Conservation (phyloP, 2,797 vertebrate genomes). For the Podarcis lilfordi region DNA sequence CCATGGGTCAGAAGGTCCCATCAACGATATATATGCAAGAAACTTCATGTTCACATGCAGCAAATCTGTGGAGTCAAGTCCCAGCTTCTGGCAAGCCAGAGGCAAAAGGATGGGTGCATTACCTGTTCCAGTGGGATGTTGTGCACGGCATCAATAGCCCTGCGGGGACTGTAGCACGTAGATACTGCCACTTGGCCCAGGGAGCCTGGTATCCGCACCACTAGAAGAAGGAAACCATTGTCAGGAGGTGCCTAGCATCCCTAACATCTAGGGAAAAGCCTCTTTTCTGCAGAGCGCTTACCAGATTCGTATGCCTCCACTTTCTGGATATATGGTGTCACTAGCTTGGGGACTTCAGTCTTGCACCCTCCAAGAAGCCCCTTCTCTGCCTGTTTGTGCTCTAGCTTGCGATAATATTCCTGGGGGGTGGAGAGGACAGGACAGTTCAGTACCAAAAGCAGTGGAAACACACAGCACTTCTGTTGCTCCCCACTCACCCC, state of each 20-base stretch:
- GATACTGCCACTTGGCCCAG: constrained; percentile 95
- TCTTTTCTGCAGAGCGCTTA: constrained; percentile 58
- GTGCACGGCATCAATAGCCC: constrained; percentile 91
- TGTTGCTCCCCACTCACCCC: background rate
- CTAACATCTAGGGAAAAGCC: rapidly evolving
- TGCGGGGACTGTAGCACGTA: constrained; percentile 93
- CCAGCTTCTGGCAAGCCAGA: background rate
- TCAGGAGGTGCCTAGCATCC: background rate
- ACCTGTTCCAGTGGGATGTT: constrained; percentile 80
- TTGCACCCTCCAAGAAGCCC: constrained; percentile 83
- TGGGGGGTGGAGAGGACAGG: constrained; percentile 49
- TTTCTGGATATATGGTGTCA: constrained; percentile 93
- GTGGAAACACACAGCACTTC: background rate
- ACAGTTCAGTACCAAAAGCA: background rate
- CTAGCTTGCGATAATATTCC: constrained; percentile 90
- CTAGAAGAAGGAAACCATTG: constrained; percentile 66
- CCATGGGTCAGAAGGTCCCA: too few species aligned
- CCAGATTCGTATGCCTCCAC: constrained; percentile 88
- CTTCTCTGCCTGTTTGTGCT: constrained; percentile 86
- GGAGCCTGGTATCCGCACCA: constrained; percentile 94
- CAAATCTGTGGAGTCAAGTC: background rate
- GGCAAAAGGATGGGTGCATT: background rate
- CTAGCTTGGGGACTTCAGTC: constrained; percentile 87
- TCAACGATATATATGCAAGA: too few species aligned
- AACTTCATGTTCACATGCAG: background rate